Evolutionary conservation across 1,140 invertebrate species (phyloP).

Genomic region (Pseudomyrmex sp.): DNA sequence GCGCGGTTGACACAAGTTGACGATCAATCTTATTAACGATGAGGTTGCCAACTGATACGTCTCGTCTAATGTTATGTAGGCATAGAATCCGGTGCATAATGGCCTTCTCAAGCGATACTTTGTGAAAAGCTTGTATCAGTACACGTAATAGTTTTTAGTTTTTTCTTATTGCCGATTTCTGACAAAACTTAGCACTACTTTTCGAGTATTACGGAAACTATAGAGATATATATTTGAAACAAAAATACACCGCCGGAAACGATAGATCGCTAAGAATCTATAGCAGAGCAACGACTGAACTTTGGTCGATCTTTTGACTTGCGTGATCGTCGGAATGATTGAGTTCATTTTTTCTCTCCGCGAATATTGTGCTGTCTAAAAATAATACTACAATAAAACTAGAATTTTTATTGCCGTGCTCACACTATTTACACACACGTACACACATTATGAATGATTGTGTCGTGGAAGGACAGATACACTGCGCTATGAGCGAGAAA

Average conservation of each 20-base stretch:
- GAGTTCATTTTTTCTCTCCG: neutral
- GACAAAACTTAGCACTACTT: too few species aligned
- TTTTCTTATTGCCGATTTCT: too few species aligned
- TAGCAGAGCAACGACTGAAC: neutral
- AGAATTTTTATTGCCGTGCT: too few species aligned
- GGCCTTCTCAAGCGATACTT: neutral
- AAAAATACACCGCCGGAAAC: neutral
- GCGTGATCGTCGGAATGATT: neutral
- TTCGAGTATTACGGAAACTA: too few species aligned
- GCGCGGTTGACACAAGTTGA: neutral
- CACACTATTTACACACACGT: too few species aligned
- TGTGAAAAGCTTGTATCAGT: neutral
- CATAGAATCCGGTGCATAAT: neutral
- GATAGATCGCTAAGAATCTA: neutral
- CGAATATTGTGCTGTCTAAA: neutral
- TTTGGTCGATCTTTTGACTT: neutral
- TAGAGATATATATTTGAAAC: neutral
- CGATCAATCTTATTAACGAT: constrained; percentile 18
- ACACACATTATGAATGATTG: neutral
- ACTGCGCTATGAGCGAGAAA: neutral
- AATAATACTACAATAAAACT: neutral
- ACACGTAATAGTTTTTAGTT: too few species aligned
- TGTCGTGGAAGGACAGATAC: neutral
- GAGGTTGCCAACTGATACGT: neutral
- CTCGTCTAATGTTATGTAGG: neutral